A percentile compares a stretch with the other conserved stretches of the same genome.
Conservation (phyloP, 2,797 vertebrate species). For the Sebastiscus albofasciatus region DNA sequence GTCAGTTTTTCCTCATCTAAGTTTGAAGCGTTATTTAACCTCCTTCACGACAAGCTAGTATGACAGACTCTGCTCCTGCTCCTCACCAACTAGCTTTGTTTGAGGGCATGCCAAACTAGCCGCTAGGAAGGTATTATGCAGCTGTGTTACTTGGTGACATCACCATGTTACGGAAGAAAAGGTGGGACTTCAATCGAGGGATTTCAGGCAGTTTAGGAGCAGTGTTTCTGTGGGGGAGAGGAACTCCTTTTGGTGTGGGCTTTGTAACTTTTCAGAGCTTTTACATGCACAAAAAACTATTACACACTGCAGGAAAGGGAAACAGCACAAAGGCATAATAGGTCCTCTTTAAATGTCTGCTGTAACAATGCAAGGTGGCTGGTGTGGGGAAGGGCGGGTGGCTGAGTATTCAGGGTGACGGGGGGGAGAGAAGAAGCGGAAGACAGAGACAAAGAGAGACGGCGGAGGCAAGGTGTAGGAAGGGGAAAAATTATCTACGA, state of each 20-base stretch:
- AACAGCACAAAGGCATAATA: not conserved
- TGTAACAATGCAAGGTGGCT: slow-evolving; percentile 39
- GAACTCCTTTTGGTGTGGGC: too few species aligned
- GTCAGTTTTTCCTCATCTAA: too few species aligned
- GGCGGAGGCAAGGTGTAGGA: slow-evolving; percentile 5
- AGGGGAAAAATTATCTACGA: slow-evolving; percentile 35
- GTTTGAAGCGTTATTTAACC: too few species aligned
- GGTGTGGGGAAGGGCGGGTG: not conserved
- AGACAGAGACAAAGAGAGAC: not conserved
- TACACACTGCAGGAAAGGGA: not conserved
- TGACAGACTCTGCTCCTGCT: too few species aligned
- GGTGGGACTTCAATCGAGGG: too few species aligned
- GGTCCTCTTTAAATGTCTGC: slow-evolving; percentile 43
- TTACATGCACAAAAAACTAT: not conserved
- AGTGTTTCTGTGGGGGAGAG: too few species aligned
- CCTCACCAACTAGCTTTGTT: too few species aligned
- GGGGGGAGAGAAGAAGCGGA: not conserved
- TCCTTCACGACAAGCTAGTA: too few species aligned
- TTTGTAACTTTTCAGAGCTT: not conserved
- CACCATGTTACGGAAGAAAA: too few species aligned
- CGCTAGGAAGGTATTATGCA: accelerated
- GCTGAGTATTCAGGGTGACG: slow-evolving; percentile 13
- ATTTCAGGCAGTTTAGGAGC: too few species aligned
- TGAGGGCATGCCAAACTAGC: too few species aligned
- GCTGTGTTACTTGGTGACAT: too few species aligned